These are phyloP conservation scores for Propithecus deckenii DNA, from an alignment of 2,797 vertebrate species.

Conservation along the genomic window DNA sequence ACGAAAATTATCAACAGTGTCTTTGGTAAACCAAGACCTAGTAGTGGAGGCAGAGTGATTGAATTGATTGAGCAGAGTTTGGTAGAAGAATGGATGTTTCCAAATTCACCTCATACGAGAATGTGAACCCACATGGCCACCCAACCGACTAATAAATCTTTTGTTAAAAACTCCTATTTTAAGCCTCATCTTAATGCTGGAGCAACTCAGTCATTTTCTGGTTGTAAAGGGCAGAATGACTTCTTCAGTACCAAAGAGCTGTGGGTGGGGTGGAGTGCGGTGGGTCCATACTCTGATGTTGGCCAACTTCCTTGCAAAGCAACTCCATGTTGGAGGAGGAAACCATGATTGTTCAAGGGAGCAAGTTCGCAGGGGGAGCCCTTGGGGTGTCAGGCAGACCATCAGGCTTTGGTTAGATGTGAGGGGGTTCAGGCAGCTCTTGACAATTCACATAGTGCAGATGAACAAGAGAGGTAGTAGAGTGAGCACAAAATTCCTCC, in stretches of 20 bases:
- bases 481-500: not conserved
- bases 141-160: not conserved
- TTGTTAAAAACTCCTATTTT: not conserved
- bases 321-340: not conserved
- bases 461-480: not conserved
- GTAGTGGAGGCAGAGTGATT: not conserved
- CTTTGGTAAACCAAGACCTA: not conserved
- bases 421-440: not conserved
- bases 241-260: not conserved
- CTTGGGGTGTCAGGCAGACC: not conserved
- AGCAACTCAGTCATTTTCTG: not conserved
- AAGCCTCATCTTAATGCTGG: not conserved
- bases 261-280: too few species aligned
- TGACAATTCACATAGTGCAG: not conserved
- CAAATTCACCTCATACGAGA: not conserved
- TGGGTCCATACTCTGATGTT: not conserved
- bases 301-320: not conserved
- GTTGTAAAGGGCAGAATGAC: not conserved
- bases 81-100: not conserved
- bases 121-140: not conserved
- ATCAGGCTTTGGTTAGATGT: not conserved
- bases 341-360: not conserved
- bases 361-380: not conserved
- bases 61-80: not conserved
- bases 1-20: not conserved